These are phyloP conservation scores for Heliconius ismenius DNA, from an alignment of 2,888 invertebrate species.

Conservation along the genomic window DNA sequence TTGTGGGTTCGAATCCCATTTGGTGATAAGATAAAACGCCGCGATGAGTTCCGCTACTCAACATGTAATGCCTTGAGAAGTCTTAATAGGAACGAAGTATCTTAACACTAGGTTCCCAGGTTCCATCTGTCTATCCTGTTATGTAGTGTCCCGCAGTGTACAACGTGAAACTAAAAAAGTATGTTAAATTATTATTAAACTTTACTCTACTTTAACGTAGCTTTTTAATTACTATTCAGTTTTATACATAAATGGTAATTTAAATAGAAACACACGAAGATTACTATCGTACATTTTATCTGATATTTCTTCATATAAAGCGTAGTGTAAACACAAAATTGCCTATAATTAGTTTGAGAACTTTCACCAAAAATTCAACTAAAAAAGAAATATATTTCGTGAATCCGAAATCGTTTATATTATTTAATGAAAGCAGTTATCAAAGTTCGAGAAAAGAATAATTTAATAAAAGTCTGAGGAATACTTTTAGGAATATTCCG, in stretches of 20 bases:
- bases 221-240: conserved; percentile 7
- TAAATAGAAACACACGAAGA: conserved; percentile 35
- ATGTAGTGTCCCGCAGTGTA: too few species aligned
- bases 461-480: conserved; percentile 38
- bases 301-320: conserved; percentile 32
- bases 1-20: too few species aligned
- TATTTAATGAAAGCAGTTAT: conserved; percentile 35
- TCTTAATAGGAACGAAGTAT: too few species aligned
- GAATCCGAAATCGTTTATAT: conserved; percentile 33
- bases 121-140: too few species aligned
- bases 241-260: conserved; percentile 23
- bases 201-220: background rate
- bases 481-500: conserved; percentile 32
- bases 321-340: conserved; percentile 26
- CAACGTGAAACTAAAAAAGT: background rate
- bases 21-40: too few species aligned
- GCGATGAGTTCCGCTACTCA: too few species aligned
- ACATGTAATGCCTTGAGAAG: too few species aligned
- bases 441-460: conserved; percentile 35
- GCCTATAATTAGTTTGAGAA: conserved; percentile 35
- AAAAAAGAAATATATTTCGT: conserved; percentile 26
- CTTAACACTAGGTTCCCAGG: too few species aligned
- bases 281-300: conserved; percentile 35
- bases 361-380: conserved; percentile 27
- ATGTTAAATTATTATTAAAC: background rate